A percentile compares a stretch with the other conserved stretches of the same genome.
phyloP scores from a whole-genome alignment of 37 sponge, comb jelly and placozoan genomes.

The Chondrilla cf. caribensis region DNA sequence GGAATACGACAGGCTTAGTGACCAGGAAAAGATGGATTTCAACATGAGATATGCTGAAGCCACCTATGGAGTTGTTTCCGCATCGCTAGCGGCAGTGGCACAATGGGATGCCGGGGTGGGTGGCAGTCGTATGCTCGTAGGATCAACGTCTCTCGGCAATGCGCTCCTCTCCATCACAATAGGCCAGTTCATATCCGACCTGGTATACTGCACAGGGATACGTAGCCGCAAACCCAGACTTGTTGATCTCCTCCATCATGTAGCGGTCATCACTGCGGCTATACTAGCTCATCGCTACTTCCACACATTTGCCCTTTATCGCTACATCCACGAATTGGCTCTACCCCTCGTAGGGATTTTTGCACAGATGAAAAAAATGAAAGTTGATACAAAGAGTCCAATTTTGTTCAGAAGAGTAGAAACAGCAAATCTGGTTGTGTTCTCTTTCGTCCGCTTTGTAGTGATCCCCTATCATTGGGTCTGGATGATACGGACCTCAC shows the following conservation, averaged over 20 bases:
- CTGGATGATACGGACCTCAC: not conserved
- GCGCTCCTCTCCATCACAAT: not conserved
- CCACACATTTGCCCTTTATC: not conserved
- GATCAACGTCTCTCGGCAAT: not conserved
- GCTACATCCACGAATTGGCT: not conserved
- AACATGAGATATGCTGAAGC: not conserved
- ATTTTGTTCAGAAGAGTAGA: not conserved
- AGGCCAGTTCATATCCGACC: not conserved
- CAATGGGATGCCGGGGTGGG: too few relatives aligned
- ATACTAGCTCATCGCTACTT: not conserved
- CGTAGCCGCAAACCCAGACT: not conserved
- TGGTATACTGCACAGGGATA: not conserved
- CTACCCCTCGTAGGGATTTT: not conserved
- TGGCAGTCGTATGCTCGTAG: not conserved
- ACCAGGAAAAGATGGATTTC: not conserved
- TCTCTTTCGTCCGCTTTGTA: not conserved
- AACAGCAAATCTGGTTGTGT: not conserved
- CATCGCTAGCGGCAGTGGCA: not conserved
- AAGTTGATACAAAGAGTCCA: too few relatives aligned
- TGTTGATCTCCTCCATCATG: not conserved
- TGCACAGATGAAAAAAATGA: not conserved
- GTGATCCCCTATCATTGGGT: constrained; percentile 10
- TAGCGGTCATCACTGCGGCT: not conserved
- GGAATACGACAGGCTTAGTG: too few relatives aligned
- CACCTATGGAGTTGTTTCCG: not conserved